These are phyloP conservation scores for Mungos mungo DNA, from an alignment of 2,113 vertebrate genomes.

Conservation along the genomic window DNA sequence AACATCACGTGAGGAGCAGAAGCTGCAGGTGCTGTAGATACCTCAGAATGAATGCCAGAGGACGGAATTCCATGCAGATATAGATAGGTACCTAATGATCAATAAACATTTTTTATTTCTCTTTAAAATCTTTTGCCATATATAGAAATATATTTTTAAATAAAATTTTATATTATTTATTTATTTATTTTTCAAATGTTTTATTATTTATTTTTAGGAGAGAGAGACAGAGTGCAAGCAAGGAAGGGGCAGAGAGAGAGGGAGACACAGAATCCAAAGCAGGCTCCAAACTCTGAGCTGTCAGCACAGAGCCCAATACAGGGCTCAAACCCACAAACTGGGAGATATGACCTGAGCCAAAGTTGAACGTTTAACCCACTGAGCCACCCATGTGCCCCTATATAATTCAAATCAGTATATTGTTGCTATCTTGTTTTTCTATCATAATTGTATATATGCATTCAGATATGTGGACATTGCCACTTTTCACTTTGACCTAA, in stretches of 20 bases:
- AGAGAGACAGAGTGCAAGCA: too few species aligned
- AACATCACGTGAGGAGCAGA: neutral
- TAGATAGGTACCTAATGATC: neutral
- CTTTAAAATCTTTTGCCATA: neutral
- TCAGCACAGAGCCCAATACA: too few species aligned
- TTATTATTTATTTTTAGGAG: too few species aligned
- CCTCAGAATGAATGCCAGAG: neutral
- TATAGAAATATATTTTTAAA: neutral
- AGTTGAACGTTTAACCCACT: too few species aligned
- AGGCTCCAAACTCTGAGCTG: too few species aligned
- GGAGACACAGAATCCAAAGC: too few species aligned
- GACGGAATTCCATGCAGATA: neutral
- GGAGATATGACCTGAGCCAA: too few species aligned
- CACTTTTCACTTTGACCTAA: neutral
- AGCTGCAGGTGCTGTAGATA: neutral
- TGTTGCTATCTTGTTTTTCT: neutral
- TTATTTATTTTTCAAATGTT: too few species aligned
- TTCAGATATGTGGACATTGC: neutral
- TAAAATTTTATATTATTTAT: neutral
- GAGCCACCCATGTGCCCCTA: neutral
- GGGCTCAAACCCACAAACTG: too few species aligned
- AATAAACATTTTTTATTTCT: neutral
- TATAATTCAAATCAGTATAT: neutral
- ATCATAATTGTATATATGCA: neutral
- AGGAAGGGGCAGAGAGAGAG: too few species aligned